A percentile compares a stretch with the other conserved stretches of the same genome.
phyloP scores from a whole-genome alignment of 2,113 vertebrate genomes.

The Lophotis ruficrista region DNA sequence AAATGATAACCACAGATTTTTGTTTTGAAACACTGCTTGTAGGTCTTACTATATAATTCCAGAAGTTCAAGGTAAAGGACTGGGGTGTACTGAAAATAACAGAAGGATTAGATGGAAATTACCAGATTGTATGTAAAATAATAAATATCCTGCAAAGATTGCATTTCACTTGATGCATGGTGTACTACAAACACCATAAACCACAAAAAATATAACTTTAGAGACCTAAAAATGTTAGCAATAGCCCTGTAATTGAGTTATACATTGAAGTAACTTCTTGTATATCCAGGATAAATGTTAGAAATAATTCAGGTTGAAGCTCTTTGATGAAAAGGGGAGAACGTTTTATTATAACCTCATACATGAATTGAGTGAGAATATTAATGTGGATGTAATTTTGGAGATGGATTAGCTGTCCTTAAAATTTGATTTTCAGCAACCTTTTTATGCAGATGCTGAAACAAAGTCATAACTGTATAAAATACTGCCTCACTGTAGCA shows the following conservation, averaged over 20 bases:
- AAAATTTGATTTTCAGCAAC: slow-evolving; percentile 3
- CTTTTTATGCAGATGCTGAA: background rate
- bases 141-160: background rate
- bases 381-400: background rate
- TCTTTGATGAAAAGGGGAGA: background rate
- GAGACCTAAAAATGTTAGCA: background rate
- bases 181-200: background rate
- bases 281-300: background rate
- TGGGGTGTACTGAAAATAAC: background rate
- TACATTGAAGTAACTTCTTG: background rate
- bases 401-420: slow-evolving; percentile 1
- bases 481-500: background rate
- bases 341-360: background rate
- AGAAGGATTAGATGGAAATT: background rate
- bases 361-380: background rate
- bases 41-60: background rate
- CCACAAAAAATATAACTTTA: background rate
- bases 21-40: background rate
- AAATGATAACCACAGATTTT: background rate
- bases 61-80: background rate
- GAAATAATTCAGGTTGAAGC: background rate
- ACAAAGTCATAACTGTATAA: background rate
- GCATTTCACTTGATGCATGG: background rate
- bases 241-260: background rate
- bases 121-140: background rate